A percentile compares a stretch with the other conserved stretches of the same genome.
phyloP scores from a whole-genome alignment of 2,888 invertebrate genomes.

The Hemistola chrysoprasaria region DNA sequence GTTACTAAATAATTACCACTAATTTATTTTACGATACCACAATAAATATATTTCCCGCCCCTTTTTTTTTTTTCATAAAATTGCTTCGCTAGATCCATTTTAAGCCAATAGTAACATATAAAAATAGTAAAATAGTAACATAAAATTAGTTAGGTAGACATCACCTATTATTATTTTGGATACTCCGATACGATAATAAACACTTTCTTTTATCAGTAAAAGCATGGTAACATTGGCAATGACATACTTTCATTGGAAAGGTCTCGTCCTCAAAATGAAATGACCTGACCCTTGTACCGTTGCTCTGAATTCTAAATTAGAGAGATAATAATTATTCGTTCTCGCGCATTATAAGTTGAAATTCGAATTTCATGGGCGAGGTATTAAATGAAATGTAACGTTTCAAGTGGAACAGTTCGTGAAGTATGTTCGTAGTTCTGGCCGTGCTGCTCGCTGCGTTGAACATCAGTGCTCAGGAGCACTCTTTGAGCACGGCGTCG shows the following conservation, averaged over 20 bases:
- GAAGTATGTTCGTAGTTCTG: slow-evolving; percentile 62
- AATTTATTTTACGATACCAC: too few relatives aligned
- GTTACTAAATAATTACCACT: too few relatives aligned
- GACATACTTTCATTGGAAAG: slow-evolving; percentile 39
- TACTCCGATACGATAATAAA: too few relatives aligned
- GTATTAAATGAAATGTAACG: slow-evolving; percentile 61
- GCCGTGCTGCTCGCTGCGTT: slow-evolving; percentile 57
- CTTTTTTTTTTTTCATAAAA: too few relatives aligned
- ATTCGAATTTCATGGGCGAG: slow-evolving; percentile 71
- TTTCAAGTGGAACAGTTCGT: slow-evolving; percentile 68
- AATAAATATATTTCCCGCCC: slow-evolving; percentile 16
- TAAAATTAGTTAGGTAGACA: too few relatives aligned
- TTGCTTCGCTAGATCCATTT: too few relatives aligned
- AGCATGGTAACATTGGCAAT: slow-evolving; percentile 24
- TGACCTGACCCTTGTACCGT: slow-evolving; percentile 56
- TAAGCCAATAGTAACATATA: too few relatives aligned
- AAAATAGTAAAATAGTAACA: too few relatives aligned
- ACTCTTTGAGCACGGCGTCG: slow-evolving; percentile 53
- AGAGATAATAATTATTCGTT: slow-evolving; percentile 59
- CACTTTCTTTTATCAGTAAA: slow-evolving; percentile 23
- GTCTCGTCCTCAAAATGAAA: slow-evolving; percentile 44
- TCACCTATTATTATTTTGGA: too few relatives aligned
- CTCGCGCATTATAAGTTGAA: slow-evolving; percentile 58
- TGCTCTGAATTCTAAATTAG: slow-evolving; percentile 51
- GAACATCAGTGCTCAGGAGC: slow-evolving; percentile 56